These are phyloP conservation scores for Agrochola lychnidis DNA, from an alignment of 2,888 invertebrate genomes.

Conservation along the genomic window DNA sequence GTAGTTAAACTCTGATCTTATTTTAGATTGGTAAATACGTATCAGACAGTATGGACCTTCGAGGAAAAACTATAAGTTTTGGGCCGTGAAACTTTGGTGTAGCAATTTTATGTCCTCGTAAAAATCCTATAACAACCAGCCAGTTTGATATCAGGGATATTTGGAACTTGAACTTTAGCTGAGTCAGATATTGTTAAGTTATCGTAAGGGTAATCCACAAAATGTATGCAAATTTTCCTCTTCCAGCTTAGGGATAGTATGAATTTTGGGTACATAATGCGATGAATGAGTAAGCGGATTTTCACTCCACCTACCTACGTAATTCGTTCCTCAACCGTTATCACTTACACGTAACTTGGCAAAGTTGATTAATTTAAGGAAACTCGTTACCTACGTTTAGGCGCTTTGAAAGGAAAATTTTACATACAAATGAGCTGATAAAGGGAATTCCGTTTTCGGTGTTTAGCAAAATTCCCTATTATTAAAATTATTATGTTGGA, in stretches of 20 bases:
- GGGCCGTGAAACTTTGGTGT: conserved; percentile 25
- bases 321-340: conserved; percentile 57
- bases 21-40: conserved; percentile 21
- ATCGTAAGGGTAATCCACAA: conserved; percentile 31
- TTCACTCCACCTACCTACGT: conserved; percentile 41
- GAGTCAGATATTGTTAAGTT: conserved; percentile 35
- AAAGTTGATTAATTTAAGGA: conserved; percentile 60
- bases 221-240: conserved; percentile 52
- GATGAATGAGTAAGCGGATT: conserved; percentile 50
- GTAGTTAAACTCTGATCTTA: not conserved
- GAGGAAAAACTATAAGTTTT: conserved; percentile 28
- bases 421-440: conserved; percentile 55
- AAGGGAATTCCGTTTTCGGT: conserved; percentile 11
- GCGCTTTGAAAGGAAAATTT: conserved; percentile 51
- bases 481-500: conserved; percentile 5
- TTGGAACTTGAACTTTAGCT: conserved; percentile 34
- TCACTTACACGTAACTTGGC: conserved; percentile 47
- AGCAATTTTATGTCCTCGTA: conserved; percentile 54
- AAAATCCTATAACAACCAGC: conserved; percentile 45
- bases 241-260: conserved; percentile 19
- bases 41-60: not conserved
- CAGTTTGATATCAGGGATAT: conserved; percentile 35
- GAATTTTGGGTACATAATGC: conserved; percentile 40
- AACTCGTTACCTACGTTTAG: conserved; percentile 50
- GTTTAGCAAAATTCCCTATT: conserved; percentile 20